Percentiles rank a stretch among this genome's conserved stretches.
phyloP scores from a whole-genome alignment of 1,140 invertebrate species.

The Nebria ingens region DNA sequence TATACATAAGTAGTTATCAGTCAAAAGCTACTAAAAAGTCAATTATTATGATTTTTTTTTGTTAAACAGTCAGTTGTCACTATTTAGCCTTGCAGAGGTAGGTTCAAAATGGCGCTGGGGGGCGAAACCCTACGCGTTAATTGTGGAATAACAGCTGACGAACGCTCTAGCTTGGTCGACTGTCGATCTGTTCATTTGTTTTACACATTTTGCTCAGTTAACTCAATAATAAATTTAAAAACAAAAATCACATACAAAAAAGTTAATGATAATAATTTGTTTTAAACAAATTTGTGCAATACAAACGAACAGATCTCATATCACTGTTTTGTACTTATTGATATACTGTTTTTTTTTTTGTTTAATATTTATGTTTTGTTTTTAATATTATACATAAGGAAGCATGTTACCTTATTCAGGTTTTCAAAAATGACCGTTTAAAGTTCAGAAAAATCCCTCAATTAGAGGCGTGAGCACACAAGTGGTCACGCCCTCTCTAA shows the following conservation, averaged over 20 bases:
- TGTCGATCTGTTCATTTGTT: no score
- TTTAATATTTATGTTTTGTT: no score
- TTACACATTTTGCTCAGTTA: no score
- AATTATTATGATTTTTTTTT: neutral
- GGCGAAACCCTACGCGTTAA: neutral
- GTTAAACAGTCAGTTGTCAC: neutral
- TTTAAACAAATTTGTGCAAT: no score
- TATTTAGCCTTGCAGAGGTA: conserved; percentile 8
- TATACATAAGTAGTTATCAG: conserved; percentile 5
- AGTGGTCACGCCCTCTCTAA: no score
- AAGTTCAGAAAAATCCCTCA: conserved; percentile 9
- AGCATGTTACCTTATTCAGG: conserved; percentile 26
- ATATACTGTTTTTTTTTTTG: conserved; percentile 26
- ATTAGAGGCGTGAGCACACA: no score
- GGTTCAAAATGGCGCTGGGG: neutral
- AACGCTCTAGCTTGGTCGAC: neutral
- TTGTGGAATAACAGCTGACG: neutral
- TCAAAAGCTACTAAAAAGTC: conserved; percentile 1
- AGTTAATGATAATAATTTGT: no score
- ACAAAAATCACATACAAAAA: no score
- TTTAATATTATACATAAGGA: conserved; percentile 26
- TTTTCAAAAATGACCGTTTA: neutral
- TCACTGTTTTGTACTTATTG: conserved; percentile 26
- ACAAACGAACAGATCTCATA: no score
- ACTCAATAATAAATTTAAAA: no score